Conservation (phyloP, 1,140 invertebrate species). For the Helicoverpa zea region DNA sequence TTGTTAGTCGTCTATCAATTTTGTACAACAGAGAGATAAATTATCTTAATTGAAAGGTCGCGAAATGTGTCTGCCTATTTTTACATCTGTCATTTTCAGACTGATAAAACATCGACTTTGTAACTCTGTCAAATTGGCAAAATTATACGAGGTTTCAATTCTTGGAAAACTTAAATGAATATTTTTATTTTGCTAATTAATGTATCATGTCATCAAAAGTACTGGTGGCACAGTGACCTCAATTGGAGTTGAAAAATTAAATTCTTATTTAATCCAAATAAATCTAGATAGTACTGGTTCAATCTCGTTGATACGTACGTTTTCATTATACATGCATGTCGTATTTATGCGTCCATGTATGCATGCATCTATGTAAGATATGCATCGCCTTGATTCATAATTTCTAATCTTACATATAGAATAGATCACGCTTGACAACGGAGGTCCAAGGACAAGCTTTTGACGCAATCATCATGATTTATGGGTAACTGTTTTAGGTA, state of each 20-base stretch:
- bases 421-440: constrained; percentile 24
- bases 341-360: constrained; percentile 30
- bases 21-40: not conserved
- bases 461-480: constrained; percentile 13
- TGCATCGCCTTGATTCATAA: constrained; percentile 47
- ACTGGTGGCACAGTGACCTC: not conserved
- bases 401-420: constrained; percentile 17
- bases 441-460: constrained; percentile 25
- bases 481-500: not conserved
- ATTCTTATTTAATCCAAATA: constrained; percentile 10
- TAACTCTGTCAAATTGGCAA: not conserved
- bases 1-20: not conserved
- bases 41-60: constrained; percentile 7
- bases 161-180: constrained; percentile 16
- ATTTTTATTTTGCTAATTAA: constrained; percentile 2
- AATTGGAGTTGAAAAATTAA: not conserved
- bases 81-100: not conserved
- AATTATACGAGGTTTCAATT: not conserved
- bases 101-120: not conserved
- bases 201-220: not conserved
- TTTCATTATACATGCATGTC: constrained; percentile 23
- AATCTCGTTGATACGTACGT: not conserved
- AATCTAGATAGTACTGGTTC: constrained; percentile 20
- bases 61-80: not conserved
- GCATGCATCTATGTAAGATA: constrained; percentile 30